phyloP scores from a whole-genome alignment of 2,797 vertebrate species.

The Sebastes flavidus region DNA sequence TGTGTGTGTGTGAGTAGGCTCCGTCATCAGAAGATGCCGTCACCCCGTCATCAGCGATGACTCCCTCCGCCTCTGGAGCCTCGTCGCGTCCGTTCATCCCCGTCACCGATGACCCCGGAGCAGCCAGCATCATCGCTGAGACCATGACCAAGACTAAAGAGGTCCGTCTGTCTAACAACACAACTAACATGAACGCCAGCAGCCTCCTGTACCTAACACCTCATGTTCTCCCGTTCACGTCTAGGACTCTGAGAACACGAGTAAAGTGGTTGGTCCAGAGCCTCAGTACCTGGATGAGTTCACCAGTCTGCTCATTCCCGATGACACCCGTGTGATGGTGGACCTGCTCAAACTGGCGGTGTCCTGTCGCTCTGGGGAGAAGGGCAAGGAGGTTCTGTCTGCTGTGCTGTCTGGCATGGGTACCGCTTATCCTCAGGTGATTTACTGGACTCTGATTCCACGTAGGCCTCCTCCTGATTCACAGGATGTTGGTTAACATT shows the following conservation, averaged over 20 bases:
- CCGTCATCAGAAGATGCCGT: slow-evolving; percentile 91
- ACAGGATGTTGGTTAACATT: background rate
- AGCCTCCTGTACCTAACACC: background rate
- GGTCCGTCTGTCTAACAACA: slow-evolving; percentile 66
- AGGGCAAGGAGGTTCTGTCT: slow-evolving; percentile 93
- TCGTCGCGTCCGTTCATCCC: slow-evolving; percentile 98
- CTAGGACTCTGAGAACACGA: slow-evolving; percentile 95
- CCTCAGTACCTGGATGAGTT: slow-evolving; percentile 97
- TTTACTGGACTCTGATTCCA: background rate
- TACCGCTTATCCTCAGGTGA: slow-evolving; percentile 95
- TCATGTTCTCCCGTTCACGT: background rate
- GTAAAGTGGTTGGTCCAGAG: slow-evolving; percentile 91
- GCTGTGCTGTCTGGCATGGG: slow-evolving; percentile 98
- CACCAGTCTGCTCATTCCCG: slow-evolving; percentile 92
- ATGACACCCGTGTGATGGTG: slow-evolving; percentile 96
- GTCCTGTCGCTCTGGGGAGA: slow-evolving; percentile 92
- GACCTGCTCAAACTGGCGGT: slow-evolving; percentile 96
- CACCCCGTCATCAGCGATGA: slow-evolving; percentile 93
- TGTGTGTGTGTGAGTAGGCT: slow-evolving; percentile 71
- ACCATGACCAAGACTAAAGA: slow-evolving; percentile 99
- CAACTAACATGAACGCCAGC: background rate
- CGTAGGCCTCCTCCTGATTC: too few species aligned
- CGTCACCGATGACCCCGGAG: slow-evolving; percentile 97
- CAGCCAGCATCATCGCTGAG: slow-evolving; percentile 98
- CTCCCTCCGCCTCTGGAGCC: slow-evolving; percentile 90